Evolutionary conservation across 2,113 vertebrate genomes (phyloP).

Genomic region (Columba livia): DNA sequence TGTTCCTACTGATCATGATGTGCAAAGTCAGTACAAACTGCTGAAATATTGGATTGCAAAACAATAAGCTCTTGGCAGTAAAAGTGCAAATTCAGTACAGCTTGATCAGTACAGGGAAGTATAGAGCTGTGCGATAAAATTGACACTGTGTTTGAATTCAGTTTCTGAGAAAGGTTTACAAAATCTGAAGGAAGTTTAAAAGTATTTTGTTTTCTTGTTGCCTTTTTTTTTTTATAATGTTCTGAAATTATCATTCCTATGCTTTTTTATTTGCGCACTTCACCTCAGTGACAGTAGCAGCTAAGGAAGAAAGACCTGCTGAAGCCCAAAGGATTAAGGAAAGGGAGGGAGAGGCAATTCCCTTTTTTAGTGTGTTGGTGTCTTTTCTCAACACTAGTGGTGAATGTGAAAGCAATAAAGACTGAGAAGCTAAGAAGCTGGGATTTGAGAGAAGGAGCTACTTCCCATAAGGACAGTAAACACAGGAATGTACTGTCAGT

Average conservation of each 20-base stretch:
- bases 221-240: background rate
- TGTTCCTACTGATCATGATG: background rate
- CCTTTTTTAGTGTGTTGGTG: background rate
- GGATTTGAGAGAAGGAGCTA: background rate
- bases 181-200: background rate
- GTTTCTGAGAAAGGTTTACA: background rate
- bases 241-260: background rate
- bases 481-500: background rate
- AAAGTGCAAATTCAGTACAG: background rate
- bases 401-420: background rate
- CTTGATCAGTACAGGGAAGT: background rate
- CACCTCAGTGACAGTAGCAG: background rate
- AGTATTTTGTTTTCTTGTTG: background rate
- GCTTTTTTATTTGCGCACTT: background rate
- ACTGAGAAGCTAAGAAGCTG: background rate
- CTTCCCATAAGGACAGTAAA: background rate
- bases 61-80: background rate
- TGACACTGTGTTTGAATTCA: background rate
- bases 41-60: background rate
- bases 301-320: background rate
- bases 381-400: background rate
- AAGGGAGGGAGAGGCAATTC: background rate
- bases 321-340: background rate
- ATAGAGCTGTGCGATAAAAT: background rate
- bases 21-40: conserved; percentile 26